phyloP scores from a whole-genome alignment of 2,113 vertebrate species.

The Osmerus eperlanus region DNA sequence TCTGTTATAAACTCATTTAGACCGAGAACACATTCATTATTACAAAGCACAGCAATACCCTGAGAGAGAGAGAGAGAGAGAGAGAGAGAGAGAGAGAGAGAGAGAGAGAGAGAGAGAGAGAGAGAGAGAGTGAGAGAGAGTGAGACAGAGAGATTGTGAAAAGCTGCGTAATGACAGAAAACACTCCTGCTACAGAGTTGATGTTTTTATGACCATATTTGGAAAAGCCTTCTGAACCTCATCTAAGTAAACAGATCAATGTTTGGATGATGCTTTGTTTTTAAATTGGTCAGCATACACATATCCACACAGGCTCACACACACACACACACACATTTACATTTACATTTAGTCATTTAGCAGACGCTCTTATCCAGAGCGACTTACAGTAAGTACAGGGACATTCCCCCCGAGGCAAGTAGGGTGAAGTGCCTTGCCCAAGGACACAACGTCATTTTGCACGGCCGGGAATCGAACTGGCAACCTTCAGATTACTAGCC shows the following conservation, averaged over 20 bases:
- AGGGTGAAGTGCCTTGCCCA: too few species aligned
- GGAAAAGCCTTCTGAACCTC: slow-evolving; percentile 19
- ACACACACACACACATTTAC: slow-evolving; percentile 6
- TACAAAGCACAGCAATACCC: neutral
- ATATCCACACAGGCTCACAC: neutral
- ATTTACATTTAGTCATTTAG: too few species aligned
- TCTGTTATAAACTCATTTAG: slow-evolving; percentile 7
- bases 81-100: neutral
- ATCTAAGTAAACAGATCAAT: slow-evolving; percentile 31
- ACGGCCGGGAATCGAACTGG: too few species aligned
- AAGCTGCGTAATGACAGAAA: neutral
- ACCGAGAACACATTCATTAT: slow-evolving; percentile 19
- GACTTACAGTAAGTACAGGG: too few species aligned
- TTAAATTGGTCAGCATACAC: slow-evolving; percentile 23
- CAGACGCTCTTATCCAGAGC: too few species aligned
- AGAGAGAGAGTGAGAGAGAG: too few species aligned
- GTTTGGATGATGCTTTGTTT: slow-evolving; percentile 26
- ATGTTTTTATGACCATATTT: slow-evolving; percentile 38
- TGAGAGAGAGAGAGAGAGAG: neutral
- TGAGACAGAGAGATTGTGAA: too few species aligned
- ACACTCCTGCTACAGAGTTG: slow-evolving; percentile 7
- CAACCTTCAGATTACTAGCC: too few species aligned
- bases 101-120: too few species aligned
- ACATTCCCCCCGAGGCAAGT: too few species aligned
- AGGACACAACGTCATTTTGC: too few species aligned